Base-by-base conservation (phyloP, 1,140 invertebrate species). In the Caenorhabditis remanei region DNA sequence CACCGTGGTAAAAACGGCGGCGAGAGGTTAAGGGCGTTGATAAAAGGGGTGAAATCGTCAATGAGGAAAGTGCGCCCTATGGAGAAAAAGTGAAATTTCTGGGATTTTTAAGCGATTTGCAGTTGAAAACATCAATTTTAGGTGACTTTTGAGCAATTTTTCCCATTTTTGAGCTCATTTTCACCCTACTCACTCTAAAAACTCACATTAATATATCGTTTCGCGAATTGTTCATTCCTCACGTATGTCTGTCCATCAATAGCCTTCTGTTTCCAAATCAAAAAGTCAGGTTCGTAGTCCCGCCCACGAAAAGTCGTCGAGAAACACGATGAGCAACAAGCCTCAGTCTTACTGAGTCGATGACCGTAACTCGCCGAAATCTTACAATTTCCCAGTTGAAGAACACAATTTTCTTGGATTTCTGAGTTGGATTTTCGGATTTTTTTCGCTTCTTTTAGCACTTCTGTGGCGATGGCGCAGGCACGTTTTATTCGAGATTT, bases 191-290 rank as follows among this genome's bases (percentile, higher is more conserved):
- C 13, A 7, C 11, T 9, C 21, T 9, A 79, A 83, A 83, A n/a
- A 83, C 82, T 32, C 16, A 83, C 56, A 83, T 83, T 83, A 41
- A 83, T 50, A 75, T 75, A 75, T 75, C 67, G 9, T 16, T 75
- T 75, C 0, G 24, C 67, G 24, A 79, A 79, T 32, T 53, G 71
- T 2, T 79, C 71, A 50, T n/a, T 50, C 24, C n/a, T 48, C 13
- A 79, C 13, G 1, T 48, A n/a, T 13, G 46, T 24, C 71, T 79
- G 71, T 11, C 71, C 71, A 24, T 79, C 71, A 11, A 21, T 79
- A 11, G 71, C 71, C 46, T 14, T 21, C 14, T 11, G 11, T 40
- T 79, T 79, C 71, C 71, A 79, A 24, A 21, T 43, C 11, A 41
- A 11, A 50, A 79, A 79, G 46, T 50, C 14, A 2, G 13, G 13